A percentile compares a stretch with the other conserved stretches of the same genome.
Evolutionary conservation across 2,888 invertebrate species (phyloP).

Genomic region (Drosophila paucipuncta): DNA sequence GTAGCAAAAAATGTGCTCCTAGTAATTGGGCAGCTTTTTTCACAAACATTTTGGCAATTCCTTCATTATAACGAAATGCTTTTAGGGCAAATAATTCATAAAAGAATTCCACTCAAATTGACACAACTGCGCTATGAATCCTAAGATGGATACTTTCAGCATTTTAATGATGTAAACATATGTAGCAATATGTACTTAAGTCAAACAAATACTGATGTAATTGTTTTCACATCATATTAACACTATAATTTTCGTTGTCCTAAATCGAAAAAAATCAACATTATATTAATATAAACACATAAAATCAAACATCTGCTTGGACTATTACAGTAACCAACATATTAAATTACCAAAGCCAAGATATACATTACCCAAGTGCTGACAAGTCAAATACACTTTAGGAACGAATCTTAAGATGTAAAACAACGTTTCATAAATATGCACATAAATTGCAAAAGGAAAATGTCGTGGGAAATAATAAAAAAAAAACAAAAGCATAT

Average conservation of each 20-base stretch:
- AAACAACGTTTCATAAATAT: constrained; percentile 4
- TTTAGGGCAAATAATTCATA: neutral
- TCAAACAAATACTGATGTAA: neutral
- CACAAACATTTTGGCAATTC: neutral
- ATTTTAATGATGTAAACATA: neutral
- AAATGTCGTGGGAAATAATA: constrained; percentile 6
- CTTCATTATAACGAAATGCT: constrained; percentile 10
- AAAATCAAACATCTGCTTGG: constrained; percentile 9
- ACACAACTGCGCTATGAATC: neutral
- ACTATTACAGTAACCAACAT: constrained; percentile 5
- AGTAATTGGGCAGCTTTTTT: constrained; percentile 29
- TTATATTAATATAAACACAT: neutral
- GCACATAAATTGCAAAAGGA: constrained; percentile 33
- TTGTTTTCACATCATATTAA: neutral
- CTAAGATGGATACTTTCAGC: neutral
- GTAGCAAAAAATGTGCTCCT: constrained; percentile 14
- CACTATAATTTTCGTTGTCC: neutral
- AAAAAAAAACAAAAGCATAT: constrained; percentile 10
- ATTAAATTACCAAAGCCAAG: constrained; percentile 36
- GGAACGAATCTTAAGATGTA: neutral
- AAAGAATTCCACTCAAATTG: neutral
- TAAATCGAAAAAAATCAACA: neutral
- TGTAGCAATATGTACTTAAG: neutral
- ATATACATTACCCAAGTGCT: constrained; percentile 11
- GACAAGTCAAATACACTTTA: constrained; percentile 21